A percentile compares a stretch with the other conserved stretches of the same genome.
phyloP scores from a whole-genome alignment of 2,113 vertebrate species.

The Thermophis baileyi region DNA sequence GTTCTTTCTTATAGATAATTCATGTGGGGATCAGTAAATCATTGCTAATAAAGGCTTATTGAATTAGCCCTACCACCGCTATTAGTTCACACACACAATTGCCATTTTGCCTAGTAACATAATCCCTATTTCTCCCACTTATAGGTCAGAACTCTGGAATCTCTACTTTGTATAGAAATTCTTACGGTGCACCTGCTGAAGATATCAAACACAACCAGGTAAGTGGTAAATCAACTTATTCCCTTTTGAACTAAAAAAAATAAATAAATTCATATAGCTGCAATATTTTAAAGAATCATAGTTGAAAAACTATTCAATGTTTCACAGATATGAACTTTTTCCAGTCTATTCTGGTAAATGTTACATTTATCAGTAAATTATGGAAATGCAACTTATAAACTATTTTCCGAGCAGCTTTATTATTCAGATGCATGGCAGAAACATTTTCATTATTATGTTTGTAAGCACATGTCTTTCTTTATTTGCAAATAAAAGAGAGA shows the following conservation, averaged over 20 bases:
- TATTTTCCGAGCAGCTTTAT: not conserved
- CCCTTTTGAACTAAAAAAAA: not conserved
- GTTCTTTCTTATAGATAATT: not conserved
- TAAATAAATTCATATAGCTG: not conserved
- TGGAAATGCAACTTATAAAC: not conserved
- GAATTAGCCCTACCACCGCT: not conserved
- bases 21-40: not conserved
- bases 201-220: constrained; percentile 98
- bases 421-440: not conserved
- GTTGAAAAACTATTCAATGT: not conserved
- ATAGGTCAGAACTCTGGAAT: constrained; percentile 90
- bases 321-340: not conserved
- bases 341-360: not conserved
- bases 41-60: not conserved
- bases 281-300: not conserved
- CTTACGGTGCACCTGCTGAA: constrained; percentile 88
- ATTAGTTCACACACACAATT: not conserved
- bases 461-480: not conserved
- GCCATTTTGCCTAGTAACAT: constrained; percentile 34
- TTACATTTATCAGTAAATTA: not conserved
- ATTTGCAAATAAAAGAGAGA: not conserved
- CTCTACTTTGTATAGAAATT: constrained; percentile 94
- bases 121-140: constrained; percentile 40
- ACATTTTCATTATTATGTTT: not conserved
- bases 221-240: constrained; percentile 6